Percentiles rank a stretch among this genome's conserved stretches.
Conservation (phyloP, 2,888 invertebrate species). For the Macaria notata region DNA sequence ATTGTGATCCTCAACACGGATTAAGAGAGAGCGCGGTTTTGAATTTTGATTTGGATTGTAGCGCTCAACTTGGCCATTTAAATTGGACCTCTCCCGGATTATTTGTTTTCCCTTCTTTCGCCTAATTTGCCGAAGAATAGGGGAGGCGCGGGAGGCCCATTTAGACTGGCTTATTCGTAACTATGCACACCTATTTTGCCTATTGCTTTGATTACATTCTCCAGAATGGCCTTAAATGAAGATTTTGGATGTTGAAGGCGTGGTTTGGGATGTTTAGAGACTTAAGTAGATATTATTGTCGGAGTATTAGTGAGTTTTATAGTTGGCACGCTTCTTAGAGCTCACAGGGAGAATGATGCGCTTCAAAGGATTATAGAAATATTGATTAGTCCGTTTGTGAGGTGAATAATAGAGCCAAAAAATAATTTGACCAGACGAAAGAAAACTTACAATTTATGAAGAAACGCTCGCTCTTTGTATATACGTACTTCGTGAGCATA, state of each 20-base stretch:
- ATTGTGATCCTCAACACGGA: slow-evolving; percentile 82
- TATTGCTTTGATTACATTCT: slow-evolving; percentile 78
- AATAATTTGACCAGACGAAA: no score
- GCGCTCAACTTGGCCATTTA: slow-evolving; percentile 63
- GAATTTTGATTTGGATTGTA: slow-evolving; percentile 82
- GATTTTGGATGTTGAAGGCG: slow-evolving; percentile 68
- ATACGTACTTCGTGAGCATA: no score
- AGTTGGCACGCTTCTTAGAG: slow-evolving; percentile 2
- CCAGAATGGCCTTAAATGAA: slow-evolving; percentile 72
- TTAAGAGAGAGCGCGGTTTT: slow-evolving; percentile 82
- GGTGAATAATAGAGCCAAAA: no score
- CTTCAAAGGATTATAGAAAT: no score
- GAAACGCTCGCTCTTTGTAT: no score
- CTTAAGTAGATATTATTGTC: slow-evolving; percentile 54
- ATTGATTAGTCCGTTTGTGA: no score
- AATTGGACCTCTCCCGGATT: slow-evolving; percentile 67
- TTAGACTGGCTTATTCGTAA: slow-evolving; percentile 54
- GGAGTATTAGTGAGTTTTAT: slow-evolving; percentile 29
- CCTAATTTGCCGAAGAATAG: slow-evolving; percentile 37
- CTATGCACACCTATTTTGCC: slow-evolving; percentile 77
- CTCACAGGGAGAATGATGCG: no score
- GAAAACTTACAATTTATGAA: no score
- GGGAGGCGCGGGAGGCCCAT: slow-evolving; percentile 46
- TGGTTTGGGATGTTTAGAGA: slow-evolving; percentile 57
- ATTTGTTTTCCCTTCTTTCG: slow-evolving; percentile 57